Evolutionary conservation across 2,797 vertebrate species (phyloP), one percentile per base, ranked within the genome.

Genomic region (Alfaro cultratus): DNA sequence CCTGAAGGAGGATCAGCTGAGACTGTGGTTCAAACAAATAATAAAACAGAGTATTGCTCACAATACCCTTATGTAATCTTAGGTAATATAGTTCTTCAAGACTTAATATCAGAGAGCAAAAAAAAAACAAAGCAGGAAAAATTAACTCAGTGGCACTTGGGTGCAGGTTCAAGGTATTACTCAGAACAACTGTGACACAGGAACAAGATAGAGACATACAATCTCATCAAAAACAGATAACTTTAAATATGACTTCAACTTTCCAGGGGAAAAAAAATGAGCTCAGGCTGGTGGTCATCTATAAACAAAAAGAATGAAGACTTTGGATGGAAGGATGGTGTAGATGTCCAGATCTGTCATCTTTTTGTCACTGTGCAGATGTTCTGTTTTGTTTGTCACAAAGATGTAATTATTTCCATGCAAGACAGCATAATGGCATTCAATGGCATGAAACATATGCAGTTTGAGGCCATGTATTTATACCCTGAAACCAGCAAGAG

Each of bases 221-320:
- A 62, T 89, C 84, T 92, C 86, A 87, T 89, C 80, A 85, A 43
- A 77, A 41, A 75, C 26, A 71, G 39, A 43, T 60, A 85, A 74
- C 85, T 80, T 76, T 74, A 41, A 75, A 79, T 57, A 67, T 78
- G 78, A 78, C 76, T 79, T 87, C 64, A 62, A 51, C 73, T 23
- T 83, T 34, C 16, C 73, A 29, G 62, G 57, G 73, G 26, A 1
- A 31, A 79, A 88, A 85, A 81, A 41, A 39, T 41, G 4, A 81
- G 75, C 4, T 73, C 51, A 29, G 76, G 39, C 68, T 53, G 5
- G 31, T 78, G 74, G 57, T 81, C 15, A 51, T 49, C 47, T 77
- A 60, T 71, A 47, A 55, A 78, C 67, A 67, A 49, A 72, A 31
- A 1, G 18, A 47, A 26, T 64, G 34, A 45, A 78, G 71, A 57